A percentile compares a stretch with the other conserved stretches of the same genome.
These are phyloP conservation scores for Forficula auricularia DNA, from an alignment of 1,140 invertebrate species.

Conservation along the genomic window DNA sequence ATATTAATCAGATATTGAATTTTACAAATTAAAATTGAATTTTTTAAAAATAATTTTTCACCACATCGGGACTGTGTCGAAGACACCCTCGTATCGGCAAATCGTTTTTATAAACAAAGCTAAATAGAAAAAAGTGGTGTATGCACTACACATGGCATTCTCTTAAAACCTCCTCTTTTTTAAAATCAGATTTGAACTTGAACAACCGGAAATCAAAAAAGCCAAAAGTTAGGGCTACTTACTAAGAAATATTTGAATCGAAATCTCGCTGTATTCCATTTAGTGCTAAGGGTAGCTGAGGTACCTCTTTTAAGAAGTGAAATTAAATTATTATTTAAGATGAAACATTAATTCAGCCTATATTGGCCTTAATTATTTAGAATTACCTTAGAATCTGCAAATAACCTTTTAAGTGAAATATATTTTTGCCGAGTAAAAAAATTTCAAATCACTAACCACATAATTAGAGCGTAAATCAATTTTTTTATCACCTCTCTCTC, in stretches of 20 bases:
- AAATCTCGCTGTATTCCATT: too few species aligned
- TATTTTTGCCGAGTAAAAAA: not conserved
- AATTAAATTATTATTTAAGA: too few species aligned
- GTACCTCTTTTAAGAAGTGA: too few species aligned
- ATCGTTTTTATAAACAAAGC: not conserved
- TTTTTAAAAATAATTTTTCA: not conserved
- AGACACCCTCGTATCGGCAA: not conserved
- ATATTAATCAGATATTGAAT: slow-evolving; percentile 2
- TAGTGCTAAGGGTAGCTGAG: too few species aligned
- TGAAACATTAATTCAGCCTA: too few species aligned
- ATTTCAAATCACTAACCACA: not conserved
- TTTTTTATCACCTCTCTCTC: not conserved
- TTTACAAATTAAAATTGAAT: not conserved
- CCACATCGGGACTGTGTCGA: not conserved
- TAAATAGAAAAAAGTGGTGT: not conserved
- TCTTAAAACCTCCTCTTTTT: too few species aligned
- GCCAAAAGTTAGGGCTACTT: too few species aligned
- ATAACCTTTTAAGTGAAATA: not conserved
- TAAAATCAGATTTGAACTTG: too few species aligned
- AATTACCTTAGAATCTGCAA: not conserved
- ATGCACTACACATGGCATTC: not conserved
- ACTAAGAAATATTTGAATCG: too few species aligned
- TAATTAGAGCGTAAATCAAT: not conserved
- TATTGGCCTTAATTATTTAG: not conserved
- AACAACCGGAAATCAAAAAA: too few species aligned